A percentile compares a stretch with the other conserved stretches of the same genome.
phyloP scores from a whole-genome alignment of 2,797 vertebrate species.

The Esox lucius region DNA sequence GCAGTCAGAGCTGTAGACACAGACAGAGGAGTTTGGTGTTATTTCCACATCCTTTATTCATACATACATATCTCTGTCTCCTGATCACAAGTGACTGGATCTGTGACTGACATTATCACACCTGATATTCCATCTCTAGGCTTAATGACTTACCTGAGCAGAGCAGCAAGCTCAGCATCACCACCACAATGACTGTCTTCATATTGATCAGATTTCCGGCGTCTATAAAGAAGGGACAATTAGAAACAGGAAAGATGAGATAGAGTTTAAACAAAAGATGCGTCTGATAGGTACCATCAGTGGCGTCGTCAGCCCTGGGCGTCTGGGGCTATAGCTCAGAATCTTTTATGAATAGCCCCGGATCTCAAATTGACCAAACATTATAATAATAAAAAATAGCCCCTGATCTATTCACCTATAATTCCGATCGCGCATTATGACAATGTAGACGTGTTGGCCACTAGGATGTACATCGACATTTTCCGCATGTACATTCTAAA shows the following conservation, averaged over 20 bases:
- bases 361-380: no score
- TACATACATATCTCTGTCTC: neutral
- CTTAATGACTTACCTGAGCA: constrained; percentile 60
- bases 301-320: no score
- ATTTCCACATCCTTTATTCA: neutral
- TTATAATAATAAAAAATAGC: no score
- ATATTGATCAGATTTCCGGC: constrained; percentile 52
- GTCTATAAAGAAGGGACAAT: constrained; percentile 42
- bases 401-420: no score
- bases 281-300: neutral
- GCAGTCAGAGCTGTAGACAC: constrained; percentile 58
- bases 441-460: no score
- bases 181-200: constrained; percentile 50
- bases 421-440: no score
- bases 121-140: neutral
- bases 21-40: constrained; percentile 16
- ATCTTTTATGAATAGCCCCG: no score
- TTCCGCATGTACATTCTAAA: no score
- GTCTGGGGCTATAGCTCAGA: no score
- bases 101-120: neutral
- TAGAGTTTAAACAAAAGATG: neutral
- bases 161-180: constrained; percentile 65
- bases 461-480: no score
- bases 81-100: neutral
- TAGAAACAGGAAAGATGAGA: neutral